phyloP scores from a whole-genome alignment of 2,888 invertebrate genomes.

The Mylabris sibirica region DNA sequence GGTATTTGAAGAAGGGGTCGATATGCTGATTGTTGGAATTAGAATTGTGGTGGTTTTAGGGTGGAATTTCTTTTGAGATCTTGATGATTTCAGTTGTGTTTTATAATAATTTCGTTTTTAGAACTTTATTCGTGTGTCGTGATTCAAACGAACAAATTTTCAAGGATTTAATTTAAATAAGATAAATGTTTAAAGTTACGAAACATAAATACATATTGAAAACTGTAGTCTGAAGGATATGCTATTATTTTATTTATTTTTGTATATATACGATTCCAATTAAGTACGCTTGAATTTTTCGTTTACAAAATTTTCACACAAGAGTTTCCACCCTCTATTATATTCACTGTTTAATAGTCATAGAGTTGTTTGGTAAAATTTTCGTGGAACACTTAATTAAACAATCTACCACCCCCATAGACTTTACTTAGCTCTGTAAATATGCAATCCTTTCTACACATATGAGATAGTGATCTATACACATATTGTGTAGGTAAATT shows the following conservation, averaged over 20 bases:
- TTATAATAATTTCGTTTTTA: neutral
- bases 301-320: conserved; percentile 1
- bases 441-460: conserved; percentile 29
- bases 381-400: conserved; percentile 29
- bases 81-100: neutral
- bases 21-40: neutral
- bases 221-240: conserved; percentile 1
- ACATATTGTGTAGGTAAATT: conserved; percentile 12
- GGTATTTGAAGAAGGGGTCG: too few relatives aligned
- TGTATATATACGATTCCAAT: conserved; percentile 6
- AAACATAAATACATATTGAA: conserved; percentile 41
- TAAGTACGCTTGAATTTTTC: neutral
- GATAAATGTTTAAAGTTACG: conserved; percentile 44
- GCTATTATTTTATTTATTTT: neutral
- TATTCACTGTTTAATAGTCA: neutral
- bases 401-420: conserved; percentile 22
- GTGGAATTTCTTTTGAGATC: neutral
- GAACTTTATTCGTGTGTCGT: neutral
- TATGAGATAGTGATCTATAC: conserved; percentile 25
- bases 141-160: neutral
- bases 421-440: conserved; percentile 32
- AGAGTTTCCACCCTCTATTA: neutral
- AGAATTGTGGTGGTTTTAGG: neutral
- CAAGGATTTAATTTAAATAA: conserved; percentile 41
- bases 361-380: conserved; percentile 12